Base-by-base conservation (phyloP, 2,113 vertebrate species). In the Heliornis fulica region DNA sequence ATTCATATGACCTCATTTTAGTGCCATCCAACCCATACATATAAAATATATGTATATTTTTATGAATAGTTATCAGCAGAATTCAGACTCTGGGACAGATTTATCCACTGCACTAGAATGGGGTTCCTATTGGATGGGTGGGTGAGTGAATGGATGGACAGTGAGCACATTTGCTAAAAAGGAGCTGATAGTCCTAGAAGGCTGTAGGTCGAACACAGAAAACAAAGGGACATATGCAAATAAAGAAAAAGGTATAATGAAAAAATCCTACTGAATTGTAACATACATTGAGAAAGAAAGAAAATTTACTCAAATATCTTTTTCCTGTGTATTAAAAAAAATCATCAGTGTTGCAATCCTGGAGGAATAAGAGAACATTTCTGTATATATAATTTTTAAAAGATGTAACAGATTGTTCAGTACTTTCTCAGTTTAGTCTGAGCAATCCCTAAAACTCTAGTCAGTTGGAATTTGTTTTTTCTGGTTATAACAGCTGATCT, bases 31-130 rank as follows among this genome's bases (percentile, higher is more conserved):
- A 84, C 15, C 29, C 46, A 34, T 8, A 63, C 4, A 29, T 32
- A 65, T 11, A 70, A 41, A 78, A 86, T 23, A 36, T 6, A 48
- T 2, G 2, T 26, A 26, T 28, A 40, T 50, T 54, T 50, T 54
- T 56, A 34, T 34, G 8, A 59, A 51, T 7, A 71, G 6, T 38
- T 71, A 68, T 41, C 15, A 72, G 15, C 28, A 51, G 15, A 4
- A 89, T 29, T 31, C 53, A 78, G 25, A 4, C 16, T 2, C 11
- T 29, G 11, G 15, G 32, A 68, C 21, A 79, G 38, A 50, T 45
- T 25, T 6, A 31, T 1, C 10, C 5, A 2, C 6, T 6, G 5
- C 7, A 28, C 6, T 13, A 15, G 28, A 36, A 66, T 0, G 2
- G 40, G 64, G 7, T 59, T 82, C 28, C 16, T 26, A 36, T 9